phyloP scores from a whole-genome alignment of 2,797 vertebrate species.

The Oreortyx pictus region DNA sequence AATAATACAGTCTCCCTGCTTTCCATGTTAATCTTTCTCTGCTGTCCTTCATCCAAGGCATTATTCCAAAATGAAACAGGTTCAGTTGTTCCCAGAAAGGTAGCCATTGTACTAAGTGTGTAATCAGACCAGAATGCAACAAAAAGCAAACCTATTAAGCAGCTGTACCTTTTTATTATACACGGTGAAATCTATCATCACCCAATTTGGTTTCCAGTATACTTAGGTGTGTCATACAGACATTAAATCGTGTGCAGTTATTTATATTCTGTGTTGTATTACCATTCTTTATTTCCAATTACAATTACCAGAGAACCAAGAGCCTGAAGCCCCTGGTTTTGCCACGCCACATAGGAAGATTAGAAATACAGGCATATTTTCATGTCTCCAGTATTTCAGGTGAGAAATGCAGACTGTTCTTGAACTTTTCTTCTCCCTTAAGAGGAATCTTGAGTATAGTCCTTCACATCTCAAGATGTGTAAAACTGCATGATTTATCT shows the following conservation, averaged over 20 bases:
- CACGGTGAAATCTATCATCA: background rate
- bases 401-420: background rate
- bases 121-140: background rate
- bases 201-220: background rate
- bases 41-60: background rate
- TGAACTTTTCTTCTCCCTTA: background rate
- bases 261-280: background rate
- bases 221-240: background rate
- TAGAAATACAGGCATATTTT: background rate
- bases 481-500: background rate
- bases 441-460: background rate
- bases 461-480: background rate
- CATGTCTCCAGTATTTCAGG: background rate
- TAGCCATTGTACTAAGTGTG: background rate
- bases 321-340: background rate
- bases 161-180: background rate
- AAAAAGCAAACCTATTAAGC: slow-evolving; percentile 11
- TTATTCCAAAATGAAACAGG: background rate
- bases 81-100: background rate
- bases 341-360: background rate
- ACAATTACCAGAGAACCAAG: background rate
- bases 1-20: background rate
- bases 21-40: background rate
- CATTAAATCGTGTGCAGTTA: background rate
- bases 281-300: background rate